Conservation (phyloP, 2,797 vertebrate genomes). For the Coregonus suidteri region DNA sequence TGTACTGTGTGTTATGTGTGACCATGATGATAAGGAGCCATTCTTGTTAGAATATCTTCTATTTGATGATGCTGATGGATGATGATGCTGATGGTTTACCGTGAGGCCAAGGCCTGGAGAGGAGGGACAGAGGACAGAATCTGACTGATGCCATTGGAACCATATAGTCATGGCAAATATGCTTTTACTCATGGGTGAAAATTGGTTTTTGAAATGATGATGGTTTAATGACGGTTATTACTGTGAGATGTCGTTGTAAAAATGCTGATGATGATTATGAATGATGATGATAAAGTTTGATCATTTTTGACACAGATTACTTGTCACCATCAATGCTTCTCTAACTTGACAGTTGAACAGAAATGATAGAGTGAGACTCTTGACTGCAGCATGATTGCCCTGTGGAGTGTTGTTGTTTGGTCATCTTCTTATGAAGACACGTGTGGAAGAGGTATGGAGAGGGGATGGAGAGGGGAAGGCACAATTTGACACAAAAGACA, state of each 20-base stretch:
- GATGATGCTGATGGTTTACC: not conserved
- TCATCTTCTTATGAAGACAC: too few species aligned
- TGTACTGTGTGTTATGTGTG: constrained; percentile 9
- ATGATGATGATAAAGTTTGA: too few species aligned
- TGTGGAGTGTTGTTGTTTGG: constrained; percentile 4
- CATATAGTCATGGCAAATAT: too few species aligned
- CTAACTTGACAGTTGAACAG: not conserved
- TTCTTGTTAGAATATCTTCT: constrained; percentile 6
- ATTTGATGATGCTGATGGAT: not conserved
- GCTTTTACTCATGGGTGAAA: too few species aligned
- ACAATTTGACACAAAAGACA: too few species aligned
- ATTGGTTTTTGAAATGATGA: too few species aligned
- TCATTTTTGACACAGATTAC: not conserved
- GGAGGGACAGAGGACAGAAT: not conserved
- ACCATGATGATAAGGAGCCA: constrained; percentile 38
- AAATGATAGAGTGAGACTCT: not conserved
- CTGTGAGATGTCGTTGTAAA: not conserved
- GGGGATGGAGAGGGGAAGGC: too few species aligned
- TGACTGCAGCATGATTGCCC: not conserved
- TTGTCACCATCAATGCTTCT: not conserved
- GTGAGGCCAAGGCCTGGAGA: too few species aligned
- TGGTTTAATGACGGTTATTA: not conserved
- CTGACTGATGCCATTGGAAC: not conserved
- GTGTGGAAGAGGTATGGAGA: too few species aligned
- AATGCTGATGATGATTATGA: not conserved